Conservation (phyloP, 2,113 vertebrate genomes). For the Aegithalos caudatus region DNA sequence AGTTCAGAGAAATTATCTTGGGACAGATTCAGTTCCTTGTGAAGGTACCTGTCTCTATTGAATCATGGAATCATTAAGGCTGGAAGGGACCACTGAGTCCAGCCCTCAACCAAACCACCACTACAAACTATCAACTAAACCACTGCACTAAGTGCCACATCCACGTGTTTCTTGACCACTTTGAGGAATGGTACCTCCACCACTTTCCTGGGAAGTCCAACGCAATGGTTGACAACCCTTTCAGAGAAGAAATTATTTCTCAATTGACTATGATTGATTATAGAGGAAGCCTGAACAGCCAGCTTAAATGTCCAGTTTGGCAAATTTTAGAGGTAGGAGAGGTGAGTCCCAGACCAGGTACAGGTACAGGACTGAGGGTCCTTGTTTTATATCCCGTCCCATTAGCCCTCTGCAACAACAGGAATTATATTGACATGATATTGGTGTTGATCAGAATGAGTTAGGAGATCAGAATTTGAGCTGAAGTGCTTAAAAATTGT, state of each 20-base stretch:
- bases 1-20: background rate
- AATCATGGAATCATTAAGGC: background rate
- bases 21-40: background rate
- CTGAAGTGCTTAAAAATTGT: background rate
- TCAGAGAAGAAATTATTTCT: background rate
- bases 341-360: background rate
- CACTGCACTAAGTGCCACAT: background rate
- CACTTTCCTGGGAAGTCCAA: background rate
- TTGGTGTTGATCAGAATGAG: background rate
- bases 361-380: background rate
- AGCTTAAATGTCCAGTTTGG: background rate
- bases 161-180: background rate
- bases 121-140: fast-evolving
- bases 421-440: background rate
- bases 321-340: background rate
- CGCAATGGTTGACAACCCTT: background rate
- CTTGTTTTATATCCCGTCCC: background rate
- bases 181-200: background rate
- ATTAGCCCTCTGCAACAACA: background rate
- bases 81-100: background rate
- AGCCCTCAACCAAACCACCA: background rate
- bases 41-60: background rate
- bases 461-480: background rate
- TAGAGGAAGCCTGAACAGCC: background rate
- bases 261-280: background rate